Evolutionary conservation across 2,113 vertebrate genomes (phyloP), one percentile per base, ranked within the genome.

Genomic region (Peromyscus polionotus): DNA sequence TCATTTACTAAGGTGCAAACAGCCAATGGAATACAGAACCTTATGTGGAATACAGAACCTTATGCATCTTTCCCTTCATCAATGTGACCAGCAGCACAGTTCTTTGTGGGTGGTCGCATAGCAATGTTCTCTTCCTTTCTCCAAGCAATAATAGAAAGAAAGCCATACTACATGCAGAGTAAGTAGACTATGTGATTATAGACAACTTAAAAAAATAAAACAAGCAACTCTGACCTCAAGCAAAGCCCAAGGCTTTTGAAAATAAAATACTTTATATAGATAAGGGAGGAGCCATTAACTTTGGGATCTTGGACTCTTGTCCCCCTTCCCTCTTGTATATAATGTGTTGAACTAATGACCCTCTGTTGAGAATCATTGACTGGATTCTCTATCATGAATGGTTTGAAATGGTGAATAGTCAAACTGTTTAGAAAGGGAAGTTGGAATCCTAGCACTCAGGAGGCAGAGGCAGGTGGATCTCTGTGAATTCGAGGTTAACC

Each of bases 211-310:
- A 87, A 88, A 86, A 85, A 57, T n/a, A 31, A 31, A 93, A 42
- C 14, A 36, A 36, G 33, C 24, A 76, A 61, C 88, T 7, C 45
- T 33, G 90, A 81, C 73, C 10, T 94, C 59, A 87, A 72, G 63
- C 3, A 10, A 94, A 94, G 94, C 14, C 39, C 26, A 70, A 89
- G 33, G 11, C n/a, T 73, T 95, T 88, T 96, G 85, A 92, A 94
- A 91, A 22, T 77, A 24, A 97, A 67, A 61, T 90, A 11, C 4
- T 92, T 68, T 70, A 36, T 93, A 63, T 48, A 33, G 33, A n/a
- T 65, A 36, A 87, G 89, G 54, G 67, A 86, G n/a, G 91, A 88
- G 81, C 36, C 73, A 83, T 36, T 54, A 39, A n/a, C 16, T 80
- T 96, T 93, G 63, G 42, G 33, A 59, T 63, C 42, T 7, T 84